These are phyloP conservation scores for Sternarchorhynchus goeldii DNA, from an alignment of 2,797 vertebrate genomes.

Conservation along the genomic window DNA sequence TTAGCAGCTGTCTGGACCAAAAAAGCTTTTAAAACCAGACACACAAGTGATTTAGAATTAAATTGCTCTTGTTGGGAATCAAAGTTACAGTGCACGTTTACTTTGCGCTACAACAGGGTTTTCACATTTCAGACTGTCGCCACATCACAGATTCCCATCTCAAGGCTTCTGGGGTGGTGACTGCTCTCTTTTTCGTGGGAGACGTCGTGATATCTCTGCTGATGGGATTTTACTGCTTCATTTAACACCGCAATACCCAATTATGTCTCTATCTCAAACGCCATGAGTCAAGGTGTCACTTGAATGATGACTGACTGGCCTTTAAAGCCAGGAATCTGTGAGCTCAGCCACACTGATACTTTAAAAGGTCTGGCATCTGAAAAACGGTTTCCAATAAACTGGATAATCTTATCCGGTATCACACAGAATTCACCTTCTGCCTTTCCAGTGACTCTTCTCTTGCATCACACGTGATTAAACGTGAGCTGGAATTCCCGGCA, in stretches of 20 bases:
- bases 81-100: constrained; percentile 35
- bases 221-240: constrained; percentile 68
- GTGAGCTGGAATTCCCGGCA: constrained; percentile 58
- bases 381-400: constrained; percentile 62
- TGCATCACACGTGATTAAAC: constrained; percentile 44
- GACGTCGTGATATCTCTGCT: constrained; percentile 63
- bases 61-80: constrained; percentile 44
- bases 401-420: constrained; percentile 30
- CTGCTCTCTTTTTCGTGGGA: constrained; percentile 48
- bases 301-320: constrained; percentile 56
- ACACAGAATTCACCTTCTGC: constrained; percentile 44
- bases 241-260: constrained; percentile 68
- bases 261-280: constrained; percentile 66
- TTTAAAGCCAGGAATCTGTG: constrained; percentile 38
- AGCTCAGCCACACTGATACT: constrained; percentile 7
- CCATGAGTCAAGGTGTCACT: constrained; percentile 55
- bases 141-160: constrained; percentile 41
- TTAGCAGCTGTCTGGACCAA: background rate
- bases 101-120: constrained; percentile 32
- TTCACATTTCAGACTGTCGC: constrained; percentile 31
- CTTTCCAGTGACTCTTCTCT: constrained; percentile 1
- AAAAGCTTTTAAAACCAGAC: constrained; percentile 32
- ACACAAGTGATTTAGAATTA: constrained; percentile 44
- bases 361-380: constrained; percentile 62
- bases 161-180: constrained; percentile 46